These are phyloP conservation scores for Heliconius nattereri DNA, from an alignment of 1,140 invertebrate genomes.

Conservation along the genomic window DNA sequence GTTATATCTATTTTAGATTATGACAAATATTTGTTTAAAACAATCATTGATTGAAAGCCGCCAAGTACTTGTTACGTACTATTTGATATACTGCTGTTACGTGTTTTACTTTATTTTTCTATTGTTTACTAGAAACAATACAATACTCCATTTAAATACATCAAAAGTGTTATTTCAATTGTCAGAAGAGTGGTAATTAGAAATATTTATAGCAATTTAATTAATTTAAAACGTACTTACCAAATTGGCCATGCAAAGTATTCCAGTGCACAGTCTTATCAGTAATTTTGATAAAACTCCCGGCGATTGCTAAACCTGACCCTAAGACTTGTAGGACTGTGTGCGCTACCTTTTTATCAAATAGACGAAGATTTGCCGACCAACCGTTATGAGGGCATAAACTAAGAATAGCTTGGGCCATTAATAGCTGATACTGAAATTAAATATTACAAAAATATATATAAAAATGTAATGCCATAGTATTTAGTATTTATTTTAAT, in stretches of 20 bases:
- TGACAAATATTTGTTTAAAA: neutral
- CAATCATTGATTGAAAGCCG: neutral
- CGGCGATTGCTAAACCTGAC: conserved; percentile 59
- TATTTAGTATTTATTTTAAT: neutral
- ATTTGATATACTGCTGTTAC: too few species aligned
- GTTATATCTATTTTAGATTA: neutral
- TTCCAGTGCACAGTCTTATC: conserved; percentile 58
- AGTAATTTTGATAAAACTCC: conserved; percentile 58
- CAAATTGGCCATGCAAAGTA: conserved; percentile 37
- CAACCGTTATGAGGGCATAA: conserved; percentile 66
- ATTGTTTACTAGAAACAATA: too few species aligned
- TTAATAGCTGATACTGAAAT: conserved; percentile 73
- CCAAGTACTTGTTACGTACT: too few species aligned
- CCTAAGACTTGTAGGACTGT: conserved; percentile 61
- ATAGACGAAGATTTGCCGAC: conserved; percentile 52
- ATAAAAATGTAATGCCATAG: neutral
- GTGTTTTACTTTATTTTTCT: neutral
- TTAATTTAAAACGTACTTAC: neutral
- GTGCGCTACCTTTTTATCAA: conserved; percentile 62
- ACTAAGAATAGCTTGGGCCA: conserved; percentile 63
- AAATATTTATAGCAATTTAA: neutral
- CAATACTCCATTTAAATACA: too few species aligned
- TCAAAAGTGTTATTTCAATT: too few species aligned
- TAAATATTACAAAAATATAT: neutral
- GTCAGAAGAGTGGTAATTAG: too few species aligned